A percentile compares a stretch with the other conserved stretches of the same genome.
Evolutionary conservation across 2,113 vertebrate genomes (phyloP).

Genomic region (Peromyscus polionotus): DNA sequence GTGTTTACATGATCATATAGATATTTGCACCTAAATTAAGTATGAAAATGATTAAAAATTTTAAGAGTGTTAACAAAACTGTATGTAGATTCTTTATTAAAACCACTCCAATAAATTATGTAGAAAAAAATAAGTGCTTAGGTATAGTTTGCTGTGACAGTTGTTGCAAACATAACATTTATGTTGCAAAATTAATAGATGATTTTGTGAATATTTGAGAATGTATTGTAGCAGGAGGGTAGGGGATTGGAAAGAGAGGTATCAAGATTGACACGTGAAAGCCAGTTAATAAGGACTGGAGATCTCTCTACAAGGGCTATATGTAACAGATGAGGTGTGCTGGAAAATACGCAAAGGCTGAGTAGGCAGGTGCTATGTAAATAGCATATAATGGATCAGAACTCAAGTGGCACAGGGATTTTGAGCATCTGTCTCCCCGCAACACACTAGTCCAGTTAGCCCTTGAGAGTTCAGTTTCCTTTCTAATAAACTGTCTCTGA

Average conservation of each 20-base stretch:
- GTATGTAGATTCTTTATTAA: conserved; percentile 38
- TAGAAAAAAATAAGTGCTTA: background rate
- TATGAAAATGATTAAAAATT: background rate
- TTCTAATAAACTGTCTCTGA: background rate
- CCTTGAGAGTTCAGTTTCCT: background rate
- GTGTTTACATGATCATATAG: background rate
- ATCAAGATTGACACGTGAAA: background rate
- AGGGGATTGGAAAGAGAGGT: background rate
- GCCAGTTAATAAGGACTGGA: background rate
- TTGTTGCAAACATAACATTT: background rate
- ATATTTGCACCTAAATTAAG: conserved; percentile 30
- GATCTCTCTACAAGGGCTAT: background rate
- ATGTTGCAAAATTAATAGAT: background rate
- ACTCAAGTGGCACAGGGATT: background rate
- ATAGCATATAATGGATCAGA: background rate
- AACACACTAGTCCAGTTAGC: background rate
- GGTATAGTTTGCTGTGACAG: background rate
- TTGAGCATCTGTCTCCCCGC: background rate
- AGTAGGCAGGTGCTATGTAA: background rate
- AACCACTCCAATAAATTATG: background rate
- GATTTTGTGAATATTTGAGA: background rate
- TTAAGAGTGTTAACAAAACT: conserved; percentile 20
- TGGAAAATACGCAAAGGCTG: background rate
- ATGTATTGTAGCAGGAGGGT: background rate
- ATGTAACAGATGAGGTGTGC: background rate